phyloP scores from a whole-genome alignment of 1,140 invertebrate genomes.

The Mercenaria mercenaria region DNA sequence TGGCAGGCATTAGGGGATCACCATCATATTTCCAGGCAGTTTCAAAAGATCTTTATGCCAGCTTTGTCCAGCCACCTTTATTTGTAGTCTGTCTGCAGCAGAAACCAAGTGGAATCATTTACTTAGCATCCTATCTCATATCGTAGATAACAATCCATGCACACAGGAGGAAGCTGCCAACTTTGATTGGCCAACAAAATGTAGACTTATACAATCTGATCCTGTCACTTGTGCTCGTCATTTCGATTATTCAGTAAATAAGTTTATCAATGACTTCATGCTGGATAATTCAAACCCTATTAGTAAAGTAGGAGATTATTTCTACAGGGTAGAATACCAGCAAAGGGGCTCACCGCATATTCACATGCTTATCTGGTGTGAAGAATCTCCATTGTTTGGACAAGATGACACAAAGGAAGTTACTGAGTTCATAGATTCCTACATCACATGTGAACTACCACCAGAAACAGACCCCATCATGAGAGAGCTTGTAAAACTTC shows the following conservation, averaged over 20 bases:
- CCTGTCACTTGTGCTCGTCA: constrained; percentile 67
- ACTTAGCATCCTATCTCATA: constrained; percentile 55
- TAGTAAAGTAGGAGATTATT: constrained; percentile 59
- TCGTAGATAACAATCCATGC: constrained; percentile 59
- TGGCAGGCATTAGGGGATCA: constrained; percentile 65
- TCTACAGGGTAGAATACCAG: no score
- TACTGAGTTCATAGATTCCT: no score
- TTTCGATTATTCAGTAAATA: no score
- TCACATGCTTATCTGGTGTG: constrained; percentile 83
- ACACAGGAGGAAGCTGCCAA: constrained; percentile 57
- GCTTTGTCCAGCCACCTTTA: constrained; percentile 53
- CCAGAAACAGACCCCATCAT: not conserved
- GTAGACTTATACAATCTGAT: constrained; percentile 61
- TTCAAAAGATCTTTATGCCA: constrained; percentile 63
- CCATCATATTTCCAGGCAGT: constrained; percentile 60
- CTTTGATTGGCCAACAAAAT: constrained; percentile 52
- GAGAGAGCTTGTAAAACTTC: constrained; percentile 44
- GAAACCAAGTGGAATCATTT: constrained; percentile 72
- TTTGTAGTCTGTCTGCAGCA: constrained; percentile 61
- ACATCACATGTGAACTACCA: no score
- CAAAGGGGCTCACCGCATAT: constrained; percentile 86
- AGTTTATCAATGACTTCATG: constrained; percentile 52
- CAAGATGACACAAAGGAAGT: no score
- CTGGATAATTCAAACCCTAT: constrained; percentile 2
- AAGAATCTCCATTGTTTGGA: no score